Evolutionary conservation across 1,140 invertebrate species (phyloP), one percentile per base, ranked within the genome.

Genomic region (Drosophila sproati): DNA sequence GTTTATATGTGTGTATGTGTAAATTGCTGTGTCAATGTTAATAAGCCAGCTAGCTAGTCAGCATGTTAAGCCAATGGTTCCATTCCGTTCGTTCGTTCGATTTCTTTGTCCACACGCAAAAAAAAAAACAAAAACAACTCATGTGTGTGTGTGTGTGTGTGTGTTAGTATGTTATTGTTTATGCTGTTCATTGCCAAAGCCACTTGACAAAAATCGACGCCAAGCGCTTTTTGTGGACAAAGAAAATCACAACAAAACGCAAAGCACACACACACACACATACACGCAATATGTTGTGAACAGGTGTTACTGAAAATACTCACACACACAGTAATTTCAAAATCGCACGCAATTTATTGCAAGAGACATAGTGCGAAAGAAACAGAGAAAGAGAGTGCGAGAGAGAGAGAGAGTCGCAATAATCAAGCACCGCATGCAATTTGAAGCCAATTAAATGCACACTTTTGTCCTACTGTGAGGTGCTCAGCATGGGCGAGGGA

Each of bases 121-220:
- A 39, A 12, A n/a, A n/a, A 7, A 45, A 3, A 50, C 12, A 47
- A 8, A 59, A 20, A 76, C 47, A 61, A 12, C 61, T 63, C 31
- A 56, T 68, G 37, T 48, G 35, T 50, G 34, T 73, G 10, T 3
- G 29, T n/a, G n/a, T n/a, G n/a, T 54, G 3, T 68, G 35, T 66
- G 50, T 37, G 37, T 68, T 51, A 61, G 66, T 47, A 66, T 57
- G 48, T 66, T 64, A 83, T 88, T 87, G 83, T 82, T 83, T 87
- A 88, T 82, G 70, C 69, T 82, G 70, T 68, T 72, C 83, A 82
- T 80, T 88, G 83, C 77, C 82, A 80, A 82, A 82, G 82, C 77
- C 77, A 88, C 83, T 88, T 87, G 83, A 88, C 83, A 77, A 82
- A 43, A 87, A 85, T 80, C 63, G 52, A 70, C 56, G 61, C 60